These are phyloP conservation scores for Python bivittatus DNA, from an alignment of 2,113 vertebrate genomes.

Conservation along the genomic window DNA sequence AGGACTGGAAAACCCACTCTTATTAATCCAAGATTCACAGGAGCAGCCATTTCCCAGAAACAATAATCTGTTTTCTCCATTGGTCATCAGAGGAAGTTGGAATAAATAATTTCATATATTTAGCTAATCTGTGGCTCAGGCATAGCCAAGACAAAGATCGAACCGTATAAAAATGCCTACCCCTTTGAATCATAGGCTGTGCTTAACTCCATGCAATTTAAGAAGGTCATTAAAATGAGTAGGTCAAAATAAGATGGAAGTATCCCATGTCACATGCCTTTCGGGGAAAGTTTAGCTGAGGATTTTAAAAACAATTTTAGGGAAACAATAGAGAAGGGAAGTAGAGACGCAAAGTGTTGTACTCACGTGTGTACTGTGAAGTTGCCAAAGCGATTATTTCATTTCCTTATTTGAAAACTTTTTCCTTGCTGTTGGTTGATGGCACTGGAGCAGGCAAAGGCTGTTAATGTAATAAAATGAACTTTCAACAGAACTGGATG, in stretches of 20 bases:
- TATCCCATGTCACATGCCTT: constrained; percentile 34
- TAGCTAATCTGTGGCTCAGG: constrained; percentile 37
- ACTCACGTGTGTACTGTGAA: constrained; percentile 3
- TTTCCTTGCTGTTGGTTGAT: constrained; percentile 4
- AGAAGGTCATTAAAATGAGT: constrained; percentile 41
- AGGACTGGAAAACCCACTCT: neutral
- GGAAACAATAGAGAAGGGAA: constrained; percentile 28
- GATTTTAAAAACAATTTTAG: constrained; percentile 33
- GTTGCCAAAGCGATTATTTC: constrained; percentile 18
- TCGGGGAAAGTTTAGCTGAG: constrained; percentile 9
- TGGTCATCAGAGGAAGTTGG: neutral
- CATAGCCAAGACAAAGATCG: constrained; percentile 37
- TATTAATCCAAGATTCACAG: constrained; percentile 1
- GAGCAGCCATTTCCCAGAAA: constrained; percentile 21
- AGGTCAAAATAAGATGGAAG: constrained; percentile 28
- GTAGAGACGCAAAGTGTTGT: constrained; percentile 32
- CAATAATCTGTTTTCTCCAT: neutral
- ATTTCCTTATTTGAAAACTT: constrained; percentile 24
- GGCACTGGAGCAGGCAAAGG: neutral
- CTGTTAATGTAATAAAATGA: constrained; percentile 2
- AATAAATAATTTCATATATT: constrained; percentile 13
- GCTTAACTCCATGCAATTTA: neutral
- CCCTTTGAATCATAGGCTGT: constrained; percentile 29
- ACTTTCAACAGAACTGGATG: neutral
- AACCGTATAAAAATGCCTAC: constrained; percentile 4